These are phyloP conservation scores for Drosophila meridionalis DNA, from an alignment of 2,888 invertebrate species.

Conservation along the genomic window DNA sequence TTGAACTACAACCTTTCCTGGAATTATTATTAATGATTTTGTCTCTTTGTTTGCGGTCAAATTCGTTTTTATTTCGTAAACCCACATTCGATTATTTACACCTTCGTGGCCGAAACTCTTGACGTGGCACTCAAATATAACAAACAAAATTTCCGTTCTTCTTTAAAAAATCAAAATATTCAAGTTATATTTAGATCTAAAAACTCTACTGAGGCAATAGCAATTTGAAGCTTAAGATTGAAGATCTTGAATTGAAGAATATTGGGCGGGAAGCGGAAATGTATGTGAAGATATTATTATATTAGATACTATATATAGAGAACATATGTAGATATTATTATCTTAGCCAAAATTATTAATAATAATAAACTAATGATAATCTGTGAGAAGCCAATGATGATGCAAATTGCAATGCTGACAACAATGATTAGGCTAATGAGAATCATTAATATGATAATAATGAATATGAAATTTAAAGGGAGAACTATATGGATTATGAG, in stretches of 20 bases:
- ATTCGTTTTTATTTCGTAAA: not conserved
- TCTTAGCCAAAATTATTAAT: not conserved
- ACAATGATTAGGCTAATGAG: too few relatives aligned
- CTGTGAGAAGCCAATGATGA: not conserved
- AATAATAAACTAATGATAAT: not conserved
- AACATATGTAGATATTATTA: not conserved
- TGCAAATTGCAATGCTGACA: not conserved
- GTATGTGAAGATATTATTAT: not conserved
- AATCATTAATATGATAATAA: too few relatives aligned
- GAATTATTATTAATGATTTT: slow-evolving; percentile 23
- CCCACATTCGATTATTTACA: slow-evolving; percentile 22
- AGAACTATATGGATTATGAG: not conserved
- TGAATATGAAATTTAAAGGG: too few relatives aligned
- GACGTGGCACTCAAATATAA: not conserved
- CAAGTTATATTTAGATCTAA: not conserved
- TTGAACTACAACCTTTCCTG: slow-evolving; percentile 28
- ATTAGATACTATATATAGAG: not conserved
- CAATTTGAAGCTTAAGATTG: not conserved
- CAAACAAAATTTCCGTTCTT: not conserved
- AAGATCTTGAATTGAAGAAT: not conserved
- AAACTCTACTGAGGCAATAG: not conserved
- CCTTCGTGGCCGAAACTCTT: slow-evolving; percentile 1
- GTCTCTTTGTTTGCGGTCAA: slow-evolving; percentile 8
- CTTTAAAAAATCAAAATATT: not conserved
- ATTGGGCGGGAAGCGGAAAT: not conserved